These are phyloP conservation scores for Criorhina ranunculi DNA, from an alignment of 2,888 invertebrate species.

Conservation along the genomic window DNA sequence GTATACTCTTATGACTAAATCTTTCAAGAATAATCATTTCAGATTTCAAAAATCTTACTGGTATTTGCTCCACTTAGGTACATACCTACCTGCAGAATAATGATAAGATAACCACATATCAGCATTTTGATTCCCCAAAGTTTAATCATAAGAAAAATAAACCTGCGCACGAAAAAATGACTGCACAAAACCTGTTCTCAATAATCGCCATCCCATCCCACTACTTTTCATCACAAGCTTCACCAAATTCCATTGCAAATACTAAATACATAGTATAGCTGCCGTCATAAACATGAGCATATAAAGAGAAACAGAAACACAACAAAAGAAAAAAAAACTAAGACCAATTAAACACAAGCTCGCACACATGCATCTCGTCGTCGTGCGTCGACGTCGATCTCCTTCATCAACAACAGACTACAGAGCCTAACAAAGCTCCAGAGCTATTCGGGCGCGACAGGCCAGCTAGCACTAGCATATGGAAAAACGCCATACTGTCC, in stretches of 20 bases:
- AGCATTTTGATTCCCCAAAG: no score
- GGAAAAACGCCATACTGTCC: conserved; percentile 50
- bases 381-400: conserved; percentile 20
- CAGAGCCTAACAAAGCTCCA: conserved; percentile 71
- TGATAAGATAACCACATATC: conserved; percentile 4
- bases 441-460: conserved; percentile 31
- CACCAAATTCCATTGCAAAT: conserved; percentile 63
- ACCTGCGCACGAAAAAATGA: conserved; percentile 19
- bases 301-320: conserved; percentile 43
- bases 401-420: conserved; percentile 57
- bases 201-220: conserved; percentile 54
- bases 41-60: no score
- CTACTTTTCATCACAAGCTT: conserved; percentile 53
- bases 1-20: neutral
- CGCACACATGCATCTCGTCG: conserved; percentile 45
- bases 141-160: neutral
- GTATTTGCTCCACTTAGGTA: neutral
- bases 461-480: conserved; percentile 5
- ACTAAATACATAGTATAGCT: conserved; percentile 7
- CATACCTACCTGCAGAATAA: neutral
- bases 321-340: conserved; percentile 39
- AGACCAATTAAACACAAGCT: conserved; percentile 27
- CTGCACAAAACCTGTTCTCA: conserved; percentile 59
- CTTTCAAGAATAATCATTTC: neutral
- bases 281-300: conserved; percentile 22